A percentile compares a stretch with the other conserved stretches of the same genome.
phyloP scores from a whole-genome alignment of 2,888 invertebrate species.

The Himalopsyche kuldschensis region DNA sequence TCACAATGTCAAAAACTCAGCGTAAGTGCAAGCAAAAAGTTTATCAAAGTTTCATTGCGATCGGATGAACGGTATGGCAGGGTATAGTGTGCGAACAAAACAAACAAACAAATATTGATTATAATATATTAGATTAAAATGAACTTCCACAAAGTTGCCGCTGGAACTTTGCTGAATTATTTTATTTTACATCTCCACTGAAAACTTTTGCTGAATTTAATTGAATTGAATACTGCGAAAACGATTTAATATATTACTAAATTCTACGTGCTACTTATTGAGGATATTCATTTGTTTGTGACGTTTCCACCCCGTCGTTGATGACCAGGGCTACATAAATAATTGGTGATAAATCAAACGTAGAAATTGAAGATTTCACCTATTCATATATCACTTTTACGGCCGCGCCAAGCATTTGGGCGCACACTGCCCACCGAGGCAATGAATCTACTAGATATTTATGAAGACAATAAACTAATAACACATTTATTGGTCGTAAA shows the following conservation, averaged over 20 bases:
- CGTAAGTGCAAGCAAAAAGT: no score
- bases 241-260: not conserved
- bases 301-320: not conserved
- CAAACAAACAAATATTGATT: no score
- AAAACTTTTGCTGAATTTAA: no score
- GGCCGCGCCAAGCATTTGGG: not conserved
- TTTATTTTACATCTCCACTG: no score
- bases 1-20: no score
- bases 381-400: conserved; percentile 10
- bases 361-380: conserved; percentile 12
- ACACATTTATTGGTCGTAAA: conserved; percentile 33
- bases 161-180: no score
- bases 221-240: no score
- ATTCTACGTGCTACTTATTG: not conserved
- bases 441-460: conserved; percentile 28
- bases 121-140: no score
- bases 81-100: no score
- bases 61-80: no score
- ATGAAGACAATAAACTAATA: conserved; percentile 28
- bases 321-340: not conserved
- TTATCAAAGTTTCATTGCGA: no score
- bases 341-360: conserved; percentile 15
- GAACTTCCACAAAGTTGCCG: no score
- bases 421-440: not conserved
- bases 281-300: not conserved